Percentiles rank a stretch among this genome's conserved stretches.
Evolutionary conservation across 2,113 vertebrate genomes (phyloP).

Genomic region (Nothocercus julius): DNA sequence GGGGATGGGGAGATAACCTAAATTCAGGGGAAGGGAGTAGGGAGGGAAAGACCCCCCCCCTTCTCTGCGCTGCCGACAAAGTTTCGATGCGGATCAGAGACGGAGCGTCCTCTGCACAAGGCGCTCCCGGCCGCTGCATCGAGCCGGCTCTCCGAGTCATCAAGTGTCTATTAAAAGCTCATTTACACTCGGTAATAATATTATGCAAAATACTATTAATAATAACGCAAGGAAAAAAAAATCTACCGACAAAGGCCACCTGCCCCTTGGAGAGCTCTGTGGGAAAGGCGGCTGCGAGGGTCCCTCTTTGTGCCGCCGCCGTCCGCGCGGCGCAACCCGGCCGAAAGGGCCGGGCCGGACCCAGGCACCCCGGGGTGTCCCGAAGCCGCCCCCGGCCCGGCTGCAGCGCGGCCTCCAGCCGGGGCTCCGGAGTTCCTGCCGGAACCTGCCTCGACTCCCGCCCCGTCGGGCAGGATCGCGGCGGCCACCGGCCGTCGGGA

Average conservation of each 20-base stretch:
- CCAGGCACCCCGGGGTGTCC: no score
- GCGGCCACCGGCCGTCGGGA: neutral
- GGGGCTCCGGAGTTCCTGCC: neutral
- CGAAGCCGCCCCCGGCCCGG: neutral
- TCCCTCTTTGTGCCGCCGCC: neutral
- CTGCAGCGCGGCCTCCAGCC: fast-evolving
- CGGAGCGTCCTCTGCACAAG: neutral
- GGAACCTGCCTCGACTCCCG: neutral
- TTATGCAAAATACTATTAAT: constrained; percentile 12
- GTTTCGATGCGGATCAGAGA: neutral
- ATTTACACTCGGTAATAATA: constrained; percentile 78
- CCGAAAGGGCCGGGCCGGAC: neutral
- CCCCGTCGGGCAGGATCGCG: neutral
- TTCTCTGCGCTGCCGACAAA: neutral
- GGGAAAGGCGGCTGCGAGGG: constrained; percentile 33
- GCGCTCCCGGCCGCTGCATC: neutral
- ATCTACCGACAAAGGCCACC: constrained; percentile 65
- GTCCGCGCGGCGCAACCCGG: neutral
- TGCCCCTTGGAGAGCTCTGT: constrained; percentile 50
- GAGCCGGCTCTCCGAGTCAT: constrained; percentile 48
- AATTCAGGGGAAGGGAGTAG: neutral
- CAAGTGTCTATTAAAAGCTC: constrained; percentile 74
- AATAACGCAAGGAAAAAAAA: neutral
- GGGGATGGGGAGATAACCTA: neutral
- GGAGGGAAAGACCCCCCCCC: neutral